A percentile compares a stretch with the other conserved stretches of the same genome.
These are phyloP conservation scores for Rosalia funebris DNA, from an alignment of 2,888 invertebrate genomes.

Conservation along the genomic window DNA sequence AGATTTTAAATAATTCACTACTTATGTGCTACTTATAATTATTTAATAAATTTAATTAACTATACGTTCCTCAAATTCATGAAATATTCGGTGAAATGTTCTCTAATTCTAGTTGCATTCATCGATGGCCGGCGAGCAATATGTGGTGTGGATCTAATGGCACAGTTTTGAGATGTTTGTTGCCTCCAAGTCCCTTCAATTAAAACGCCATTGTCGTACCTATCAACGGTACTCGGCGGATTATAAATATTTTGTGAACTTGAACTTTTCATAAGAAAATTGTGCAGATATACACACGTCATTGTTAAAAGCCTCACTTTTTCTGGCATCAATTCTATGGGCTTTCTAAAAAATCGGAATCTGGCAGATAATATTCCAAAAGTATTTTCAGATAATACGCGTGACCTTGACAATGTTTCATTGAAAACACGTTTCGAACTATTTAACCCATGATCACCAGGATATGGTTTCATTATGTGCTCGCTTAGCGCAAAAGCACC, in stretches of 20 bases:
- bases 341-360: slow-evolving; percentile 24
- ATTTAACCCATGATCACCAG: slow-evolving; percentile 27
- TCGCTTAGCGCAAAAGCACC: slow-evolving; percentile 33
- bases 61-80: too few species aligned
- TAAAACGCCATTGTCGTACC: too few species aligned
- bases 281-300: slow-evolving; percentile 10
- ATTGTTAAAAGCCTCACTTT: slow-evolving; percentile 15
- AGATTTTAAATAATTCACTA: too few species aligned
- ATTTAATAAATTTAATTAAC: too few species aligned
- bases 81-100: too few species aligned
- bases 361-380: slow-evolving; percentile 29
- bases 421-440: slow-evolving; percentile 24
- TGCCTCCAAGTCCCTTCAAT: too few species aligned
- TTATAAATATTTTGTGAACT: slow-evolving; percentile 10
- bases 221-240: not conserved
- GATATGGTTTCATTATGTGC: slow-evolving; percentile 43
- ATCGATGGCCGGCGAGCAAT: too few species aligned
- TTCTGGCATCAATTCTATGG: slow-evolving; percentile 9
- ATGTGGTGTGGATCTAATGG: too few species aligned
- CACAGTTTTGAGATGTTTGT: too few species aligned
- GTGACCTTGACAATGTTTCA: slow-evolving; percentile 20
- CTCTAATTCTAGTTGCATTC: too few species aligned
- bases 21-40: too few species aligned
- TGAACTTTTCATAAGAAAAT: slow-evolving; percentile 22
- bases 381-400: slow-evolving; percentile 25